Conservation (phyloP, 1,140 invertebrate species). For the Idris sp. region DNA sequence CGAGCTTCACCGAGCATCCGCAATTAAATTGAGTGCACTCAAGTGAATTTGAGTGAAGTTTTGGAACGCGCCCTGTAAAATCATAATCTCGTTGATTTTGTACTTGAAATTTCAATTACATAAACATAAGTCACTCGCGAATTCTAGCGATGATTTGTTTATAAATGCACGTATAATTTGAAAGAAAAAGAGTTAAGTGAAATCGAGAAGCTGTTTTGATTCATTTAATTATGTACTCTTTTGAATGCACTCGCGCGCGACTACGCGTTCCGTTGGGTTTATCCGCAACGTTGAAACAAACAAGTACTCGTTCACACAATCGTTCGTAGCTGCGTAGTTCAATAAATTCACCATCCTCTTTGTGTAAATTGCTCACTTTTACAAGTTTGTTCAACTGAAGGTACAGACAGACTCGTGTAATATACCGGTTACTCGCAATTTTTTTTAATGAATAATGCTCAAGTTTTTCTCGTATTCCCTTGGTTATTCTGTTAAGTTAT, state of each 20-base stretch:
- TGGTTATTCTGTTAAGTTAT: no score
- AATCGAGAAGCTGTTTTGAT: slow-evolving; percentile 3
- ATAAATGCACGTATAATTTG: slow-evolving; percentile 30
- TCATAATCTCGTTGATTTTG: slow-evolving; percentile 51
- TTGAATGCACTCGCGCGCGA: slow-evolving; percentile 18
- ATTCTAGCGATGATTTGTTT: slow-evolving; percentile 28
- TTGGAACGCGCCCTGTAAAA: slow-evolving; percentile 47
- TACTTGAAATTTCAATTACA: slow-evolving; percentile 49
- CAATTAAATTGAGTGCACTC: slow-evolving; percentile 57
- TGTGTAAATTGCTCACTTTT: slow-evolving; percentile 30
- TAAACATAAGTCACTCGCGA: slow-evolving; percentile 45
- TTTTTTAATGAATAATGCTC: slow-evolving; percentile 29
- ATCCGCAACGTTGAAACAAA: slow-evolving; percentile 32
- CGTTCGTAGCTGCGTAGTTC: slow-evolving; percentile 25
- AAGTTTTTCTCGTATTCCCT: slow-evolving; percentile 22
- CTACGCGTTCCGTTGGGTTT: slow-evolving; percentile 23
- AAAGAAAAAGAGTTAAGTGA: slow-evolving; percentile 5
- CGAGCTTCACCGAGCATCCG: slow-evolving; percentile 36
- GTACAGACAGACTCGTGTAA: slow-evolving; percentile 26
- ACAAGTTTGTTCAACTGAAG: slow-evolving; percentile 36
- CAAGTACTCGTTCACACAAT: slow-evolving; percentile 26
- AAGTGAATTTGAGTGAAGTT: slow-evolving; percentile 50
- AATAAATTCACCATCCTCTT: slow-evolving; percentile 42
- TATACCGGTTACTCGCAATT: slow-evolving; percentile 34
- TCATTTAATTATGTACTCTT: slow-evolving; percentile 52